Conservation (phyloP, 2,113 vertebrate genomes). For the Sturnus vulgaris region DNA sequence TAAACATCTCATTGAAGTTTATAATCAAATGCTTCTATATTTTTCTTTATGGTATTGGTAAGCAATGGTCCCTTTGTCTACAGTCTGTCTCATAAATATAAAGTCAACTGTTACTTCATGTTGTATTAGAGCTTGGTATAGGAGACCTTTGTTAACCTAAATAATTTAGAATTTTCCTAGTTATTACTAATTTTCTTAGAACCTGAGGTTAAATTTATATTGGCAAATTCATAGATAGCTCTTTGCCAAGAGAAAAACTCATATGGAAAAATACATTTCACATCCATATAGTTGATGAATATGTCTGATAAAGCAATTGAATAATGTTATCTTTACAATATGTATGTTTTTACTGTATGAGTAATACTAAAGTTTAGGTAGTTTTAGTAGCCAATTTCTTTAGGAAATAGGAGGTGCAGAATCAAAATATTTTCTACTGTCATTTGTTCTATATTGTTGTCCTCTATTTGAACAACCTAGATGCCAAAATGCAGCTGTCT, state of each 20-base stretch:
- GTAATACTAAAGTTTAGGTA: neutral
- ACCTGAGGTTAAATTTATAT: slow-evolving; percentile 40
- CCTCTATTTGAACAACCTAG: neutral
- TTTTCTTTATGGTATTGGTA: slow-evolving; percentile 45
- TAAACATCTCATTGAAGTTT: slow-evolving; percentile 53
- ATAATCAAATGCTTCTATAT: slow-evolving; percentile 38
- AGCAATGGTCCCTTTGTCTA: slow-evolving; percentile 55
- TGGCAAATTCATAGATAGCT: slow-evolving; percentile 28
- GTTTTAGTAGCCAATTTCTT: neutral
- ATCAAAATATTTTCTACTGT: neutral
- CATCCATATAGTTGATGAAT: neutral
- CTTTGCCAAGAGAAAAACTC: slow-evolving; percentile 43
- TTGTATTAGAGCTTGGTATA: slow-evolving; percentile 25
- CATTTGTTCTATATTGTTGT: neutral
- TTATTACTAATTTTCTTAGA: slow-evolving; percentile 46
- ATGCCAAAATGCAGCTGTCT: neutral
- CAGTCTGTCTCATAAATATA: slow-evolving; percentile 42
- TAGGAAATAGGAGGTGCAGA: neutral
- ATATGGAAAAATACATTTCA: neutral
- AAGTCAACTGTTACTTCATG: slow-evolving; percentile 30
- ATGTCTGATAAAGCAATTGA: slow-evolving; percentile 17
- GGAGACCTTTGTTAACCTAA: slow-evolving; percentile 53
- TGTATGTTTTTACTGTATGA: neutral
- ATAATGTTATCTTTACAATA: neutral
- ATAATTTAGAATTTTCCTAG: slow-evolving; percentile 14